These are phyloP conservation scores for Urocynchramus pylzowi DNA, from an alignment of 2,113 vertebrate genomes.

Conservation along the genomic window DNA sequence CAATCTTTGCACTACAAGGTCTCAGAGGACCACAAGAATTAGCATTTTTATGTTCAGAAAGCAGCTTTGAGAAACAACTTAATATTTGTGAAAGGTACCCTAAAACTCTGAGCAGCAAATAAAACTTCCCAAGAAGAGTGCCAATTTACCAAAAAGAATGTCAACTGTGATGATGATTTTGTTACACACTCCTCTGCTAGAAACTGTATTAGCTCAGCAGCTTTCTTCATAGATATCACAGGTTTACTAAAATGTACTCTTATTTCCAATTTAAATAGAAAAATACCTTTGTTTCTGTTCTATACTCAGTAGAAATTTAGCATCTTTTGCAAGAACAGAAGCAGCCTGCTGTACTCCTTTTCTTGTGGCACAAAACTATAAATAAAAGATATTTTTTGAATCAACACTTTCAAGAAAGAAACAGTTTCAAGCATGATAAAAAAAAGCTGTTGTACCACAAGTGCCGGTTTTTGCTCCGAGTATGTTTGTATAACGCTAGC, in stretches of 20 bases:
- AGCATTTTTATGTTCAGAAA: not conserved
- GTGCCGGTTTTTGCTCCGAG: conserved; percentile 89
- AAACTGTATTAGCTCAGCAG: not conserved
- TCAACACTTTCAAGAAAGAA: conserved; percentile 5
- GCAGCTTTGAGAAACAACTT: not conserved
- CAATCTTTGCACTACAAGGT: not conserved
- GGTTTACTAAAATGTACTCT: not conserved
- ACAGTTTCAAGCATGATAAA: not conserved
- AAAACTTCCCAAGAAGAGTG: not conserved
- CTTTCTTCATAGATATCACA: not conserved
- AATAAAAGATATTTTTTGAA: conserved; percentile 37
- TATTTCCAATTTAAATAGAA: not conserved
- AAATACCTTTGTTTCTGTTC: conserved; percentile 91
- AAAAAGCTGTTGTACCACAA: conserved; percentile 82
- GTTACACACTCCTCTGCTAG: not conserved
- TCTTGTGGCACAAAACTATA: conserved; percentile 95
- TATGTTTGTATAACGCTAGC: conserved; percentile 90
- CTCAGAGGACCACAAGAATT: not conserved
- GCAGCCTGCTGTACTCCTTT: conserved; percentile 96
- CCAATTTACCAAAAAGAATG: not conserved
- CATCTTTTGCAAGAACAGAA: conserved; percentile 88
- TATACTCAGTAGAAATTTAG: conserved; percentile 84
- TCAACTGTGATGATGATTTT: not conserved
- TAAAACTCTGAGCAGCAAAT: not conserved
- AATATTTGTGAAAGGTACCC: not conserved